Evolutionary conservation across 2,113 vertebrate genomes (phyloP).

Genomic region (Mormoops blainvillei): DNA sequence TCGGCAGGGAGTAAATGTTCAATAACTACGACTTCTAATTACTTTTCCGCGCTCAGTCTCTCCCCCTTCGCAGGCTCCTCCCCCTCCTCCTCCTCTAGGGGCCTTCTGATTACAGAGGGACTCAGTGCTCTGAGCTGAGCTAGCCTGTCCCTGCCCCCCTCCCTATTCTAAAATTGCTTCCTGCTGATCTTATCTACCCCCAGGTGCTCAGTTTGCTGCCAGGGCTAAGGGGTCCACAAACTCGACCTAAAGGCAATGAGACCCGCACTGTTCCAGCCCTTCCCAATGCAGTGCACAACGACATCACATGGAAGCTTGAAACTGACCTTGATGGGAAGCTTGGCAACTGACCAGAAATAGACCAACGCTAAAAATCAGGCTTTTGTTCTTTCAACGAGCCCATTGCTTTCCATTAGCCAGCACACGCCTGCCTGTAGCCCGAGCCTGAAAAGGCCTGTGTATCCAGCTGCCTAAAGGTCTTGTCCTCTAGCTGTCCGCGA

Average conservation of each 20-base stretch:
- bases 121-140: not conserved
- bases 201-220: not conserved
- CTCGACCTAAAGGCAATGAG: not conserved
- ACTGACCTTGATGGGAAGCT: rapidly evolving
- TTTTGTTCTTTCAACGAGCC: rapidly evolving
- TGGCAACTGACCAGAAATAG: too few relatives aligned
- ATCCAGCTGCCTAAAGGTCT: not conserved
- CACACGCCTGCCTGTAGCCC: too few relatives aligned
- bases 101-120: not conserved
- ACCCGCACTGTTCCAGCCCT: too few relatives aligned
- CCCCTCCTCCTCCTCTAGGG: not conserved
- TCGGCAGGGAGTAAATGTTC: rapidly evolving
- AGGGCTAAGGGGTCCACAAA: too few relatives aligned
- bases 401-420: not conserved
- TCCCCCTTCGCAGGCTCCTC: not conserved
- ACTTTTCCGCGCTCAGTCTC: rapidly evolving
- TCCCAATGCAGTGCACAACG: not conserved
- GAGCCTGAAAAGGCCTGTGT: rapidly evolving
- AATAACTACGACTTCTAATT: not conserved
- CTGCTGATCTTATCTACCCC: not conserved
- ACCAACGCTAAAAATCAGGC: not conserved
- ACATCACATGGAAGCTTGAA: not conserved
- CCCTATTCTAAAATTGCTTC: not conserved
- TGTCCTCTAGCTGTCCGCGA: not conserved
- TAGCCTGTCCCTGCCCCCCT: rapidly evolving